A percentile compares a stretch with the other conserved stretches of the same genome.
Conservation (phyloP, 2,888 invertebrate species). For the Meandrusa payeni region DNA sequence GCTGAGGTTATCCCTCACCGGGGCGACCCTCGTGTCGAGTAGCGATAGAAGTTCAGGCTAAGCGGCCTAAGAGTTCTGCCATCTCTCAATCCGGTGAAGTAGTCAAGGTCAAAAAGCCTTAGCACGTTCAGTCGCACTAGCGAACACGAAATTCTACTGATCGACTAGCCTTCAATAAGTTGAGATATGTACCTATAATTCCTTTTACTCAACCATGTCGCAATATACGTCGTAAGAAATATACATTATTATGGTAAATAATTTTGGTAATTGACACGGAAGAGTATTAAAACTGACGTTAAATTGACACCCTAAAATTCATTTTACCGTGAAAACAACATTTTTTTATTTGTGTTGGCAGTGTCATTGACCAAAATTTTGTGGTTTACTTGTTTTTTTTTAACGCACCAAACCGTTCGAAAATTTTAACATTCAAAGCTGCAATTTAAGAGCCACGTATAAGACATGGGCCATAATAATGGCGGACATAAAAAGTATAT, state of each 20-base stretch:
- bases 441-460: slow-evolving; percentile 1
- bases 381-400: not conserved
- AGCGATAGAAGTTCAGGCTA: no score
- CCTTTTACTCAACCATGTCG: no score
- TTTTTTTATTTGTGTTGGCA: slow-evolving; percentile 1
- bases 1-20: no score
- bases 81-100: no score
- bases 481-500: not conserved
- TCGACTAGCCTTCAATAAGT: no score
- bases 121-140: no score
- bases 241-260: slow-evolving; percentile 5
- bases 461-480: not conserved
- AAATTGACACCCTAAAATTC: not conserved
- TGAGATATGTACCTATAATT: no score
- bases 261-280: slow-evolving; percentile 1
- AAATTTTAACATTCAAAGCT: slow-evolving; percentile 12
- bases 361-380: slow-evolving; percentile 5
- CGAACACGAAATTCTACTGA: no score
- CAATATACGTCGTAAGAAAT: no score
- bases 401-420: not conserved
- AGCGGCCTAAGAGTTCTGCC: no score
- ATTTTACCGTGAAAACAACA: not conserved
- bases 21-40: no score
- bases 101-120: no score
- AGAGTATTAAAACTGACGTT: slow-evolving; percentile 6